Evolutionary conservation across 1,140 invertebrate species (phyloP), one percentile per base, ranked within the genome.

Genomic region (Drosophila subpulchrella): DNA sequence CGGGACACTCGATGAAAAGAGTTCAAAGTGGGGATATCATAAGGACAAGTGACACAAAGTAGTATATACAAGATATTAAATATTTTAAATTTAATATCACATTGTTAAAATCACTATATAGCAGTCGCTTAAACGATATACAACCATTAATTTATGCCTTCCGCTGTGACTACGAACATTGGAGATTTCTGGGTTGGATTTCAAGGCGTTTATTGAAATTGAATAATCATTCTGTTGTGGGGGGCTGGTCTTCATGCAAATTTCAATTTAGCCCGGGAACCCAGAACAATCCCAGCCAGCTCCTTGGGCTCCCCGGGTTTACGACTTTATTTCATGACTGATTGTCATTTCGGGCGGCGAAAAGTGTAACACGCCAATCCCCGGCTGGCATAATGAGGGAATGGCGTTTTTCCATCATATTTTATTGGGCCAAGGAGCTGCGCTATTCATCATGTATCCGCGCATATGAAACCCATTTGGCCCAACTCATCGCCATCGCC

Each of bases 281-380:
- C 15, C 67, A 55, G 38, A 53, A 48, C 46, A 75, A 58, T 44
- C 51, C 67, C 71, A 34, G 47, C 54, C 42, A 54, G 55, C 73
- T 76, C 48, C 62, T 76, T 76, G 54, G 50, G 61, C 59, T 36
- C n/a, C 47, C 24, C 32, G 48, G 62, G 80, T 75, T 89, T 89
- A 89, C 70, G 84, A 81, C 80, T 89, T 84, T 89, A 89, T 89
- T 84, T 66, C 84, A 89, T 89, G 84, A 89, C 84, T 75, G 61
- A 71, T 78, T 89, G 84, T 83, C 84, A 84, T 89, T 89, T 84
- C 42, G 46, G 41, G 41, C 47, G 73, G 24, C 50, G 41, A 24
- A 67, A 68, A 82, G 83, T 86, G 71, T 80, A 79, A 77, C 83
- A 86, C 84, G 83, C 71, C 83, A 86, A 58, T 83, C 44, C 47